Base-by-base conservation (phyloP, 2,888 invertebrate genomes). In the Caenorhabditis imperialis region DNA sequence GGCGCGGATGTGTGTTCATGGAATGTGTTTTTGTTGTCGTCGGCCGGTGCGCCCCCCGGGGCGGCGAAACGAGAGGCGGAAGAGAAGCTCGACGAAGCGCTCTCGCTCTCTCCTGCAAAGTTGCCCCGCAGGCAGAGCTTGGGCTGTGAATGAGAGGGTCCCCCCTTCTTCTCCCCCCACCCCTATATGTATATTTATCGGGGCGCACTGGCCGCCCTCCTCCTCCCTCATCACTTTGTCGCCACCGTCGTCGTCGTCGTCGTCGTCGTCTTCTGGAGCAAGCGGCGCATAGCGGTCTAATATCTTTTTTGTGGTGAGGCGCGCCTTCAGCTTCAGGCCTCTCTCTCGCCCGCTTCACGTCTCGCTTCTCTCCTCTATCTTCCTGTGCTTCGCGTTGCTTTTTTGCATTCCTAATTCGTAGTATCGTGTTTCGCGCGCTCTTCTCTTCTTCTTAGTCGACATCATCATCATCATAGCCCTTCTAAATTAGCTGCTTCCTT, bases 371-470 rank as follows among this genome's bases (percentile, higher is more conserved):
- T 25, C 14, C 4, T 42, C 25, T 25, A 18, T 50, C 42, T 60
- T 44, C 42, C 45, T 42, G 23, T 70, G 48, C 45, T 50, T 38
- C 54, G 7, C 42, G 8, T 55, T 48, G 2, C 30, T 63, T 51
- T 70, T 70, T 61, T 70, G 61, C 55, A 70, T 61, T 70, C 55
- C 67, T 69, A 69, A 69, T 70, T 65, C 65, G 63, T 60, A 65
- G 63, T 72, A 63, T 72, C 65, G 63, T 72, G 72, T 72, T 65
- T 63, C 70, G 53, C 61, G 61, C 54, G 7, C 61, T 55, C 38
- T n/a, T n/a, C n/a, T n/a, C n/a, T n/a, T n/a, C n/a, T n/a, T n/a
- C n/a, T 14, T n/a, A 45, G 53, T 58, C 27, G 35, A 58, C 72
- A 50, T 53, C 58, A 10, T 50, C 63, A 27, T 40, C 47, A 37